These are phyloP conservation scores for Rhabdornis inornatus DNA, from an alignment of 2,113 vertebrate species.

Conservation along the genomic window DNA sequence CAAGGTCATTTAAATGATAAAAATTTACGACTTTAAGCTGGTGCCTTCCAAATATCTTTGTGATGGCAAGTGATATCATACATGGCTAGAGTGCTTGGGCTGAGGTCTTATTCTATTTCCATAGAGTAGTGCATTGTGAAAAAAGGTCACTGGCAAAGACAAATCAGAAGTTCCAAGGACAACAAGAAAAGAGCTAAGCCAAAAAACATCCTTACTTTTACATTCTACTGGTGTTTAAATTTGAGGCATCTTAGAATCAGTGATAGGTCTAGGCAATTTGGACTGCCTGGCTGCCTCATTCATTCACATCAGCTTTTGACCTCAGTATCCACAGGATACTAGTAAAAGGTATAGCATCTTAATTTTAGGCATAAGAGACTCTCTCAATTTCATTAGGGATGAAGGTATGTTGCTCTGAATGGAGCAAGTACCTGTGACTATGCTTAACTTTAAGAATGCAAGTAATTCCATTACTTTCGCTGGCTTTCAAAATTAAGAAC, in stretches of 20 bases:
- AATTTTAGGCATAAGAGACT: neutral
- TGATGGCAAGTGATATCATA: neutral
- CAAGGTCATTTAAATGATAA: neutral
- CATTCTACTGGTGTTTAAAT: neutral
- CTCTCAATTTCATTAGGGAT: neutral
- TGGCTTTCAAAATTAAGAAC: neutral
- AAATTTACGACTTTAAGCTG: neutral
- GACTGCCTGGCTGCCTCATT: neutral
- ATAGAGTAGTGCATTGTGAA: neutral
- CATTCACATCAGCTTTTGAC: neutral
- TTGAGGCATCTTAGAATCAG: neutral
- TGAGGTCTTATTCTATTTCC: neutral
- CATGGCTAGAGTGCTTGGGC: neutral
- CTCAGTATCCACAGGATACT: neutral
- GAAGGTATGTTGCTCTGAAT: neutral
- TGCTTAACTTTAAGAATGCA: neutral
- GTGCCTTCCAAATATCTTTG: neutral
- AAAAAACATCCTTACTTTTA: neutral
- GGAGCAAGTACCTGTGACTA: neutral
- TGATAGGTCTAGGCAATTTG: neutral
- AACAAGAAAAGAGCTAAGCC: neutral
- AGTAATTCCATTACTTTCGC: neutral
- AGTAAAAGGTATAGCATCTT: neutral
- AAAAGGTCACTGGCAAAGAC: neutral
- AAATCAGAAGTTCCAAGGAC: neutral